Conservation (phyloP, 2,888 invertebrate species). For the Synanthedon vespiformis region DNA sequence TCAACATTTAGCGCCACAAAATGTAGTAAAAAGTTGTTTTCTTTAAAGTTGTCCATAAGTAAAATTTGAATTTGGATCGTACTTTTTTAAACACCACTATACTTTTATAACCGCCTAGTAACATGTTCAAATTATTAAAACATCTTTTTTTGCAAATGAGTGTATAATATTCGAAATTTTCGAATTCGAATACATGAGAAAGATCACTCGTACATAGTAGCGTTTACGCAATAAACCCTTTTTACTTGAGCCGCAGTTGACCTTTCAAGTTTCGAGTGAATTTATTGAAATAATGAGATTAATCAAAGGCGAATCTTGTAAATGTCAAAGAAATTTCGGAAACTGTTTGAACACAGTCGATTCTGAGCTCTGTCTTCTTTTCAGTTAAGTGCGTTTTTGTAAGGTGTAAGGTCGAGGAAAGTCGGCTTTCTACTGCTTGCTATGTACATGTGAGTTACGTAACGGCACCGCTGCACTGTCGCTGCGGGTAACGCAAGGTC, state of each 20-base stretch:
- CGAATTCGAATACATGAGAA: too few relatives aligned
- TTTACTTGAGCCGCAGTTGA: neutral
- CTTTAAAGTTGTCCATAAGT: too few relatives aligned
- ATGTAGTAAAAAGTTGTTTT: too few relatives aligned
- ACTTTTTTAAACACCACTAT: too few relatives aligned
- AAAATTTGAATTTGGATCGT: too few relatives aligned
- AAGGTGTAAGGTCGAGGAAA: constrained; percentile 28
- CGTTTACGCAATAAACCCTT: neutral
- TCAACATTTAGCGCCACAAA: too few relatives aligned
- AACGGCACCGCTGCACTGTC: constrained; percentile 11
- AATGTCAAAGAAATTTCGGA: neutral
- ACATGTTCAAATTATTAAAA: too few relatives aligned
- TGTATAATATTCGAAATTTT: too few relatives aligned
- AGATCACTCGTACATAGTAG: neutral
- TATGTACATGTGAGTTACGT: constrained; percentile 14
- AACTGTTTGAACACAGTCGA: constrained; percentile 7
- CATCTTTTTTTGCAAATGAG: too few relatives aligned
- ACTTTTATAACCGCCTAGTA: too few relatives aligned
- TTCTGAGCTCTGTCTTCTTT: constrained; percentile 12
- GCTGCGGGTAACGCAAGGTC: constrained; percentile 26
- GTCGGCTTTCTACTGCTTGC: constrained; percentile 35
- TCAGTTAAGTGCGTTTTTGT: constrained; percentile 16
- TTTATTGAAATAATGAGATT: neutral
- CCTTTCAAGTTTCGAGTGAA: neutral
- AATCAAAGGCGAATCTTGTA: neutral